Evolutionary conservation across 2,797 vertebrate genomes (phyloP).

Genomic region (Ateles fusciceps): DNA sequence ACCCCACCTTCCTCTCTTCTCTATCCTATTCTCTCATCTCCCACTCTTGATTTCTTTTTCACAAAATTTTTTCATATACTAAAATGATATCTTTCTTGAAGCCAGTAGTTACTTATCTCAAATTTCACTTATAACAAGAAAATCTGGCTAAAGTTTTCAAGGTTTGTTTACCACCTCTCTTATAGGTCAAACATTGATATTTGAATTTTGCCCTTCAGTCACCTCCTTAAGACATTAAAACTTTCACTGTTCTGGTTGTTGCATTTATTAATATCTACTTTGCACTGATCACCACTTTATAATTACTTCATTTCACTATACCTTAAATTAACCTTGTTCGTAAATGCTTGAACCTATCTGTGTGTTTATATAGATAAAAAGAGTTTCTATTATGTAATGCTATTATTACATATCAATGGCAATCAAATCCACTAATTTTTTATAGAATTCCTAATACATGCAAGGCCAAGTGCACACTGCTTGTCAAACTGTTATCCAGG

Average conservation of each 20-base stretch:
- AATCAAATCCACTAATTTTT: constrained; percentile 14
- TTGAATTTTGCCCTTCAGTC: constrained; percentile 42
- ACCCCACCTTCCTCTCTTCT: fast-evolving
- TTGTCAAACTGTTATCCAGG: neutral
- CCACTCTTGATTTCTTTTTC: neutral
- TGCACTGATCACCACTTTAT: constrained; percentile 36
- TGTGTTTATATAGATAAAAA: constrained; percentile 25
- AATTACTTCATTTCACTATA: neutral
- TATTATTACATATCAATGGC: constrained; percentile 9
- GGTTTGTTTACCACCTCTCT: neutral
- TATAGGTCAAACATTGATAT: constrained; percentile 39
- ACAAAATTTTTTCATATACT: neutral
- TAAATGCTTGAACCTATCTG: neutral
- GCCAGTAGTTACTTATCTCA: neutral
- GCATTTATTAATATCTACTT: constrained; percentile 49
- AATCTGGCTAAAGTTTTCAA: neutral
- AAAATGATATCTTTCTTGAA: neutral
- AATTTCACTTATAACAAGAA: constrained; percentile 22
- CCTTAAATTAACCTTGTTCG: constrained; percentile 52
- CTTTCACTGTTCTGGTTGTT: constrained; percentile 14
- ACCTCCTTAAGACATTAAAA: constrained; percentile 34
- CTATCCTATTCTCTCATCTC: neutral
- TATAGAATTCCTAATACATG: neutral
- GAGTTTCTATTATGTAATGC: neutral
- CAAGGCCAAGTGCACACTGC: neutral